Evolutionary conservation across 1,140 invertebrate genomes (phyloP), one percentile per base, ranked within the genome.

Genomic region (Diabrotica undecimpunctata): DNA sequence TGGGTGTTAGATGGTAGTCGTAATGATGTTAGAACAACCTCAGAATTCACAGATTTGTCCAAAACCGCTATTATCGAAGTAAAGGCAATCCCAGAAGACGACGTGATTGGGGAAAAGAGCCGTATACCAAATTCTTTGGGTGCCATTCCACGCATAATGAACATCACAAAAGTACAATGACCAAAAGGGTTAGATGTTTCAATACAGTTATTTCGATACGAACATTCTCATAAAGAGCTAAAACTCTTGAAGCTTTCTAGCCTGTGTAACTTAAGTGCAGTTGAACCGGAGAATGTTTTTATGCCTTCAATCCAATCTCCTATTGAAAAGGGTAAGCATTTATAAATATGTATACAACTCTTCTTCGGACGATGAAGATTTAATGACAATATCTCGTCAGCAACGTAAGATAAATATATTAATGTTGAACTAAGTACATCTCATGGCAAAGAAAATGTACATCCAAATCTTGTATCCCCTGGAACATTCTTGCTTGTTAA

Each of bases 11-110:
- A n/a, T n/a, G n/a, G n/a, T n/a, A n/a, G n/a, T n/a, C n/a, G 81
- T 9, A 70, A 77, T 54, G 81, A 80, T 9, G 83, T 82, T 70
- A 80, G 80, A 5, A 72, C 74, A 11, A 75, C 79, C 51, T 78
- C 81, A 77, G 80, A 79, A 39, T 70, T 81, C 62, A 81, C 79
- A 8, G 78, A 75, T 41, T 53, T 59, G 14, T 54, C 82, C 36
- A 83, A 82, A 73, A 74, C 69, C 13, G 39, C 53, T 11, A 46
- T 3, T 55, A 5, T 53, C 72, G 67, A 69, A 65, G 67, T 41
- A 62, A 11, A 35, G 10, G 10, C 12, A 12, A 51, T 71, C 14
- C 71, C 70, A 8, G 66, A 68, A 53, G 12, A 12, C 14, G 25
- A 25, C 25, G 25, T 25, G 25, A 25, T 25, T 25, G 25, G 4